These are phyloP conservation scores for Nansenia antarctica DNA, from an alignment of 2,113 vertebrate genomes.

Conservation along the genomic window DNA sequence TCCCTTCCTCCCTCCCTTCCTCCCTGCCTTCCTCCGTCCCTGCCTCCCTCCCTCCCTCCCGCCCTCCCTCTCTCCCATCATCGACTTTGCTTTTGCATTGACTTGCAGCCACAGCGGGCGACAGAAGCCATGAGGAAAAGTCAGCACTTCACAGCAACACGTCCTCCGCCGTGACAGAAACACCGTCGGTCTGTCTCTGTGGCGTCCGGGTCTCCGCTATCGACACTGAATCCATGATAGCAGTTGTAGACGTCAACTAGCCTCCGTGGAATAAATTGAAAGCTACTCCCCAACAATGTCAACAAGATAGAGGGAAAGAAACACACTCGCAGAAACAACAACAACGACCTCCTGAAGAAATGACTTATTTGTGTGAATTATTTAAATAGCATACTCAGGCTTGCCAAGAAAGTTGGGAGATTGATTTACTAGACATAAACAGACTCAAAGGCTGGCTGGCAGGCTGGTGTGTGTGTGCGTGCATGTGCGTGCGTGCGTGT, in stretches of 20 bases:
- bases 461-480: neutral
- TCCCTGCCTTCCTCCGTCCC: neutral
- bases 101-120: constrained; percentile 45
- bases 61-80: constrained; percentile 27
- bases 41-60: constrained; percentile 30
- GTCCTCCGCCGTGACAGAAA: too few species aligned
- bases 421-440: constrained; percentile 55
- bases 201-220: too few species aligned
- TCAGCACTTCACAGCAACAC: constrained; percentile 42
- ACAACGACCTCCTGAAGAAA: constrained; percentile 58
- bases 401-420: constrained; percentile 60
- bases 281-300: constrained; percentile 12
- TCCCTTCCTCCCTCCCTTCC: neutral
- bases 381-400: constrained; percentile 60
- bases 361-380: constrained; percentile 55
- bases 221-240: too few species aligned
- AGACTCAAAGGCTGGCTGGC: constrained; percentile 53
- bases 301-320: constrained; percentile 25
- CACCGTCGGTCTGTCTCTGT: too few species aligned
- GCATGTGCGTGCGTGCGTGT: constrained; percentile 21
- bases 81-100: constrained; percentile 37
- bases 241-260: too few species aligned
- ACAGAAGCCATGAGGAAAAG: constrained; percentile 45
- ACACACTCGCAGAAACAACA: constrained; percentile 33
- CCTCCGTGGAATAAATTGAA: constrained; percentile 13